Evolutionary conservation across 2,113 vertebrate species (phyloP).

Genomic region (Panthera uncia): DNA sequence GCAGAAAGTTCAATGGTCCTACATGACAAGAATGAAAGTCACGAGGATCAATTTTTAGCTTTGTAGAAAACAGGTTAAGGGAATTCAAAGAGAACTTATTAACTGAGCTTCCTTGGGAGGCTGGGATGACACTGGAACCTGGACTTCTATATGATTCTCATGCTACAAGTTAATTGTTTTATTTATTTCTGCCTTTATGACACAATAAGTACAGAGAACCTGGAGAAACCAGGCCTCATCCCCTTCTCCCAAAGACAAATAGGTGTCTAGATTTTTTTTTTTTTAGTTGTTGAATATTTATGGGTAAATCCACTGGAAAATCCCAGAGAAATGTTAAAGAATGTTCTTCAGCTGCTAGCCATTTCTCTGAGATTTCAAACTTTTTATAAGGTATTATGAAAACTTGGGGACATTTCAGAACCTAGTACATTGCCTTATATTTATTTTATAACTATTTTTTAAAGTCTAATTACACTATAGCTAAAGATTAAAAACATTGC

Average conservation of each 20-base stretch:
- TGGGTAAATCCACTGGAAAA: conserved; percentile 71
- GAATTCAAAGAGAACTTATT: background rate
- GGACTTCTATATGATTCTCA: background rate
- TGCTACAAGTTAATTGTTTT: conserved; percentile 1
- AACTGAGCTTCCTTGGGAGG: background rate
- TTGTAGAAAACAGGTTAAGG: background rate
- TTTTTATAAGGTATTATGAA: conserved; percentile 35
- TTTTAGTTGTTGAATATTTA: conserved; percentile 55
- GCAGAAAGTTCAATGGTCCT: background rate
- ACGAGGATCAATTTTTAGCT: background rate
- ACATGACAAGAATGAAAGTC: conserved; percentile 20
- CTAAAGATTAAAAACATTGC: background rate
- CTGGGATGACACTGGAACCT: background rate
- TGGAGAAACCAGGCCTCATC: background rate
- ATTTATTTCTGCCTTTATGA: background rate
- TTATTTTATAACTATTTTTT: conserved; percentile 11
- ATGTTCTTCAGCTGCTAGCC: conserved; percentile 43
- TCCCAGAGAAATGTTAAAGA: conserved; percentile 55
- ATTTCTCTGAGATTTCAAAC: conserved; percentile 24
- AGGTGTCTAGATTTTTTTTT: conserved; percentile 58
- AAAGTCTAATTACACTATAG: background rate
- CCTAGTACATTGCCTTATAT: background rate
- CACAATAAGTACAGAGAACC: background rate
- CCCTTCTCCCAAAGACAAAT: background rate
- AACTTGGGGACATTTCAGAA: background rate